Base-by-base conservation (phyloP, 2,797 vertebrate genomes). In the Lepilemur ruficaudatus region DNA sequence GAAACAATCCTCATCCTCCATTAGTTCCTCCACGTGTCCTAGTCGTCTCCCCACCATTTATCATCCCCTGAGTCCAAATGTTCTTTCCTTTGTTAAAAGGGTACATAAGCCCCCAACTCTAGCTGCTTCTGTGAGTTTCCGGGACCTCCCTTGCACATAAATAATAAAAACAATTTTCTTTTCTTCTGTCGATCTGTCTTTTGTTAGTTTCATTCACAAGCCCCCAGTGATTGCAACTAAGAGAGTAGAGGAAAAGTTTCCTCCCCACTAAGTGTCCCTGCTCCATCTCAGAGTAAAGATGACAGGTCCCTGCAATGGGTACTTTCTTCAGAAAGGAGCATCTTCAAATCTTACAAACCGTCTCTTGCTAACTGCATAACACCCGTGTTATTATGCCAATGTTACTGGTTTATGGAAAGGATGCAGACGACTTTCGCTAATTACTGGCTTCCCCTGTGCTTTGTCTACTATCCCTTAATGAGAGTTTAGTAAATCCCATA, bases 251-350 rank as follows among this genome's bases (percentile, higher is more conserved):
- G 67, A 50, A 81, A 67, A 41, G 12, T 7, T 20, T 1, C 46
- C 23, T 57, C 46, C 30, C 25, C 32, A n/a, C 1, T 5, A 6
- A 28, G 15, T 1, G 3, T 35, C 30, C 52, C 38, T 38, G 30
- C 38, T 35, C 25, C 28, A 32, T 48, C 52, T 79, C 73, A 43
- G 50, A 63, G 52, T 38, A 22, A 30, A 85, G 79, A 67, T 0
- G 1, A 11, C 22, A 12, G 25, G 18, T 0, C 30, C 4, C 20
- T 23, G 17, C 1, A 2, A 1, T 17, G 55, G 28, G 7, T 1
- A n/a, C 10, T 32, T 73, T 52, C 28, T 61, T 50, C 17, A 41
- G 88, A 59, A 38, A 57, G 25, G 57, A 82, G 7, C 28, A 11
- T 4, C 65, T 55, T 79, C 32, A 18, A 3, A 35, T 10, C 76